phyloP scores from a whole-genome alignment of 64 coral and sea anemone genomes.

The Montipora efflorescens region DNA sequence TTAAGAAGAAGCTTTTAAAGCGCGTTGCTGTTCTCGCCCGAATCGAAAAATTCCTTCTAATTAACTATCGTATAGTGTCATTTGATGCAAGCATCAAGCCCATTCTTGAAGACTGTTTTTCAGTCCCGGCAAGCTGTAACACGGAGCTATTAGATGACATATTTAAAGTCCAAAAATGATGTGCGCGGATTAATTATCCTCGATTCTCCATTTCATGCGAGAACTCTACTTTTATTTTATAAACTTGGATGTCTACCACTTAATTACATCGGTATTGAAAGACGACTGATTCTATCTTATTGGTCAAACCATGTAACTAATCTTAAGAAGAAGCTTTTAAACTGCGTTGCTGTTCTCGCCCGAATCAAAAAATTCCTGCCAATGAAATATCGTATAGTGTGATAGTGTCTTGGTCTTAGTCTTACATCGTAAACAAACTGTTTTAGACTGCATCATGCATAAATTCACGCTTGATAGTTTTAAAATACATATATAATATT shows the following conservation, averaged over 20 bases:
- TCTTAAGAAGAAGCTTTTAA: too few relatives aligned
- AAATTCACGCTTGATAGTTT: too few relatives aligned
- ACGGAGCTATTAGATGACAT: conserved; percentile 26
- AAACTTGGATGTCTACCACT: background rate
- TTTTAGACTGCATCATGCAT: too few relatives aligned
- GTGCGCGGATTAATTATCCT: conserved; percentile 12
- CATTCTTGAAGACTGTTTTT: conserved; percentile 54
- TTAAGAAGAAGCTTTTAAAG: background rate
- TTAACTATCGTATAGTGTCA: conserved; percentile 40
- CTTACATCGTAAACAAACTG: too few relatives aligned
- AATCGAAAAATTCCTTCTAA: conserved; percentile 16
- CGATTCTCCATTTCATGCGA: background rate
- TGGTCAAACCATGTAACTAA: too few relatives aligned
- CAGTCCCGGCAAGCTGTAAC: conserved; percentile 57
- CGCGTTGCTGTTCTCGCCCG: background rate
- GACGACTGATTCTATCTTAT: background rate
- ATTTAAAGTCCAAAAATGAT: conserved; percentile 45
- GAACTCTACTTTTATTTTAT: background rate
- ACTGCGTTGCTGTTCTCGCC: too few relatives aligned
- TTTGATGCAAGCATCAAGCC: conserved; percentile 61
- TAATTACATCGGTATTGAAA: background rate
- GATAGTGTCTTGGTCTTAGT: too few relatives aligned
- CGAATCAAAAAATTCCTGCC: too few relatives aligned
- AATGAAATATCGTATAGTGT: too few relatives aligned
- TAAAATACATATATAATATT: too few relatives aligned